Percentiles rank a stretch among this genome's conserved stretches.
Evolutionary conservation across 2,888 invertebrate genomes (phyloP).

Genomic region (Kryphioiulus occultus): DNA sequence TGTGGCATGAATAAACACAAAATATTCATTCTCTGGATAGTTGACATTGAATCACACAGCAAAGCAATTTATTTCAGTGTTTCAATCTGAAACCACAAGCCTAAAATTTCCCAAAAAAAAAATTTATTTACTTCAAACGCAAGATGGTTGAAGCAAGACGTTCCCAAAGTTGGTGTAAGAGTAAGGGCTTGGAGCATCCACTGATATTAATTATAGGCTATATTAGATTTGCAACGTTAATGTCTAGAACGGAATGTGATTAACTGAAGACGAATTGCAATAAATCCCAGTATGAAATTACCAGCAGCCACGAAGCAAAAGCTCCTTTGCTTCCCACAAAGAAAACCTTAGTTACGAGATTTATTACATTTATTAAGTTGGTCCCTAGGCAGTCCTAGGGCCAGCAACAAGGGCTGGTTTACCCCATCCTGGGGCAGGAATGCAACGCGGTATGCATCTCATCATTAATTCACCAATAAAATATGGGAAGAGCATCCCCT

Average conservation of each 20-base stretch:
- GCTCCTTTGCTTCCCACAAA: background rate
- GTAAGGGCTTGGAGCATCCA: background rate
- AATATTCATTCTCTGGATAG: too few species aligned
- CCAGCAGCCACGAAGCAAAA: background rate
- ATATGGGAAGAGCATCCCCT: background rate
- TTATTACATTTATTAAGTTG: conserved; percentile 4
- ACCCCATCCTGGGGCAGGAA: background rate
- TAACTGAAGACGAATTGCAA: conserved; percentile 26
- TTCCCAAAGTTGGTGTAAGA: background rate
- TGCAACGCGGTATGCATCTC: background rate
- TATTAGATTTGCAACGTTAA: background rate
- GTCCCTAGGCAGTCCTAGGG: background rate
- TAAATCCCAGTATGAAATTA: background rate
- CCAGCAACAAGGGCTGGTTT: background rate
- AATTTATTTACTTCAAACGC: too few species aligned
- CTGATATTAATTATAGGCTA: background rate
- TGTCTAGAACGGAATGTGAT: conserved; percentile 6
- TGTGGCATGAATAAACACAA: too few species aligned
- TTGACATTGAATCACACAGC: too few species aligned
- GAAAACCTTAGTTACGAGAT: background rate
- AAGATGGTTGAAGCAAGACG: too few species aligned
- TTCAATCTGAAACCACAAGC: too few species aligned
- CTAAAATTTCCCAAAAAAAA: too few species aligned
- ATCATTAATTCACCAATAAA: background rate
- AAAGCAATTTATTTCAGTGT: too few species aligned